phyloP scores from a whole-genome alignment of 2,797 vertebrate species.

The Tinamus major region DNA sequence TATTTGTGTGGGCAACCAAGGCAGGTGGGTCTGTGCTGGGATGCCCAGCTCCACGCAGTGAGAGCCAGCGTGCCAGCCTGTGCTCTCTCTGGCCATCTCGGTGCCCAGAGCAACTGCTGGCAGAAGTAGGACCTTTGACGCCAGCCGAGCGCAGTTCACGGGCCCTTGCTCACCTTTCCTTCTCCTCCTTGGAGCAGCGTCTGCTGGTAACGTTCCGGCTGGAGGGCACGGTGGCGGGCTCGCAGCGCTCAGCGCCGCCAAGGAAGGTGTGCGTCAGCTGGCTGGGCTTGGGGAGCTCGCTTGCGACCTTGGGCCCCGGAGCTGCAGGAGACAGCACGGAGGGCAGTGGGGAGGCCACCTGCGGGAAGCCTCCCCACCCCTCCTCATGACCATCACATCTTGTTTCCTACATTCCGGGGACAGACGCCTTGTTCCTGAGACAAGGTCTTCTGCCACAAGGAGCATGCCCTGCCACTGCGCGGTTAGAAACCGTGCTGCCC shows the following conservation, averaged over 20 bases:
- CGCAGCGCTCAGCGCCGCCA: neutral
- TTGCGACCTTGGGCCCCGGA: neutral
- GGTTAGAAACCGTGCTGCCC: neutral
- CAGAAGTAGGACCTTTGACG: neutral
- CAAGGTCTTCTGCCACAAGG: neutral
- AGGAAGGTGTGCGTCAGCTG: neutral
- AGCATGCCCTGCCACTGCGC: rapidly evolving
- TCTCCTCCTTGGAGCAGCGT: neutral
- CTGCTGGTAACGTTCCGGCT: neutral
- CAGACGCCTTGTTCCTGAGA: neutral
- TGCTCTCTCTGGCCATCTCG: neutral
- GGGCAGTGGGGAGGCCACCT: neutral
- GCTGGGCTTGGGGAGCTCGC: no score
- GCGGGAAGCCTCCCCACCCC: no score
- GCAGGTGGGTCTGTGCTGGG: neutral
- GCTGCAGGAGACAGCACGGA: neutral
- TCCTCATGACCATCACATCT: neutral
- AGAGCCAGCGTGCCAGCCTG: neutral
- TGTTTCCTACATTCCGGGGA: neutral
- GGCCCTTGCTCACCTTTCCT: neutral
- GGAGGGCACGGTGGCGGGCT: neutral
- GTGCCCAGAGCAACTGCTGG: neutral
- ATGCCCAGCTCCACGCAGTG: neutral
- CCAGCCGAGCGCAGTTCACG: neutral
- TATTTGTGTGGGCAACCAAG: neutral